These are phyloP conservation scores for Argopecten irradians DNA, from an alignment of 1,140 invertebrate species.

Conservation along the genomic window DNA sequence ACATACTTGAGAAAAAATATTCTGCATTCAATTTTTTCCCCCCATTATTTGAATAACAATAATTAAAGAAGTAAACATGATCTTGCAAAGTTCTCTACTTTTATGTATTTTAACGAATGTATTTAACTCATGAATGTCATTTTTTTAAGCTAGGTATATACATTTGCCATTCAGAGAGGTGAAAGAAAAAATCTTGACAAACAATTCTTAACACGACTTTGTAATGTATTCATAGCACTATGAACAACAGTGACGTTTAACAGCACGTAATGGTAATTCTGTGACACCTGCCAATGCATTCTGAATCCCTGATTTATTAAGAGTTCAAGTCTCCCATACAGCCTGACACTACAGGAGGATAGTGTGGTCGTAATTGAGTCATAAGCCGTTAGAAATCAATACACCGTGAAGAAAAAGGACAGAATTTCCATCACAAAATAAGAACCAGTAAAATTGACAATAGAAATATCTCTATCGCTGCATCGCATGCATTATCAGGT, in stretches of 20 bases:
- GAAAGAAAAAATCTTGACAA: background rate
- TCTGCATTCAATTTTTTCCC: no score
- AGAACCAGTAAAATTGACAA: background rate
- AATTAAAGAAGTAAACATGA: no score
- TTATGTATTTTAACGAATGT: no score
- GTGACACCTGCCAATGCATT: background rate
- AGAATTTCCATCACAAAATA: background rate
- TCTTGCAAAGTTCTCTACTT: no score
- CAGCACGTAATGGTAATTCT: background rate
- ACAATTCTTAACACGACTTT: background rate
- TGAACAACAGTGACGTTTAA: background rate
- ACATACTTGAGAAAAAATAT: no score
- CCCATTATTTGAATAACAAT: no score
- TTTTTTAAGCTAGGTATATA: no score
- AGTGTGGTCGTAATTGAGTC: slow-evolving; percentile 22
- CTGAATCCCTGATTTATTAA: background rate
- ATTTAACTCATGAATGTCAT: no score
- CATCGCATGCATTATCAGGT: background rate
- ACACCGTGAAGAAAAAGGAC: background rate
- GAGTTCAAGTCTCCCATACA: background rate
- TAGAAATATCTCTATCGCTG: background rate
- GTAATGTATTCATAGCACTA: background rate
- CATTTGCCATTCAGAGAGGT: background rate
- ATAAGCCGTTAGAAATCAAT: background rate
- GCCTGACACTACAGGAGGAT: background rate